Evolutionary conservation across 2,113 vertebrate genomes (phyloP), one percentile per base, ranked within the genome.

Genomic region (Dryoscopus gambensis): DNA sequence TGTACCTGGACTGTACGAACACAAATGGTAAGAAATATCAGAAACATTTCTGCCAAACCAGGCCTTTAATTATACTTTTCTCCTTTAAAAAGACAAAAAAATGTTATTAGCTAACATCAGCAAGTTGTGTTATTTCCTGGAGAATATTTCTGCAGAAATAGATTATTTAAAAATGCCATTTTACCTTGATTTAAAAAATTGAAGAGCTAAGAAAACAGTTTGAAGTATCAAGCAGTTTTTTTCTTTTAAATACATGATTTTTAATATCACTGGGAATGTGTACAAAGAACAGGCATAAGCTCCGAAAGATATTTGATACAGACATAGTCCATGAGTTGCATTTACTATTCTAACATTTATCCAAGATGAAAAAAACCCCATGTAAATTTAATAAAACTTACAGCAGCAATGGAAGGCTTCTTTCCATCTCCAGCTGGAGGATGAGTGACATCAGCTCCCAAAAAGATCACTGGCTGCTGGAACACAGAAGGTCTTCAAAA

Each of bases 391-490:
- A 27, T 21, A 55, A 18, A 49, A 98, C 99, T 98, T 90, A 99
- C 99, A 96, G 99, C 99, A 98, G 99, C 99, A 70, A 99, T 99
- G 53, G 99, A 99, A 76, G 99, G 99, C 96, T 99, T 99, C 97
- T 99, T 99, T 52, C 99, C 99, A 88, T 99, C 99, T 82, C 99
- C 99, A 88, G 99, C 99, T 84, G 99, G 99, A 57, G 99, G 99
- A 95, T 99, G 99, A 68, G 99, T 99, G 93, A 99, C 99, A 94
- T 99, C 99, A 31, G 99, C 99, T 97, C 99, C 99, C 98, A 99
- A 97, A 98, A 99, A 99, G 97, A 99, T 99, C 96, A 99, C 99
- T 83, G 99, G 99, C 98, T 99, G 99, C 98, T 99, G 99, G 98
- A 99, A 99, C 97, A 99, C 99, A 98, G 99, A 99, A 86, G 99